These are phyloP conservation scores for Hylaeus volcanicus DNA, from an alignment of 1,140 invertebrate genomes.

Conservation along the genomic window DNA sequence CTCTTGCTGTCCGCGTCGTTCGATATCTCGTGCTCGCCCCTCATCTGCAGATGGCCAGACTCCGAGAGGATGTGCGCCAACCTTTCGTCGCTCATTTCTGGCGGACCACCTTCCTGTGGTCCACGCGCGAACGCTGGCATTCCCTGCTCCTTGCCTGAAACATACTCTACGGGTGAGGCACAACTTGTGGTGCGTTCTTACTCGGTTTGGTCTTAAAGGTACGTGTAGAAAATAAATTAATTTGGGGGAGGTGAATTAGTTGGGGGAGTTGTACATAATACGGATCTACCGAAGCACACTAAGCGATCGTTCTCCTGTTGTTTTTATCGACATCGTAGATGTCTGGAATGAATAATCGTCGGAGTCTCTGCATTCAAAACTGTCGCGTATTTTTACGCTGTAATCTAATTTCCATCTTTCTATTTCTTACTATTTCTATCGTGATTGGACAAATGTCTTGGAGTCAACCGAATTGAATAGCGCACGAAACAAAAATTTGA, in stretches of 20 bases:
- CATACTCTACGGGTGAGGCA: constrained; percentile 81
- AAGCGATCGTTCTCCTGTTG: too few relatives aligned
- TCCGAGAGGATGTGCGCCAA: constrained; percentile 96
- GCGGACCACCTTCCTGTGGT: constrained; percentile 84
- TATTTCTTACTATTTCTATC: too few relatives aligned
- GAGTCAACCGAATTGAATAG: too few relatives aligned
- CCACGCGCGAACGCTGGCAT: constrained; percentile 87
- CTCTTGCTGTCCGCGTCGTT: constrained; percentile 86
- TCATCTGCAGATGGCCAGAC: constrained; percentile 87
- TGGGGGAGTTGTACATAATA: not conserved
- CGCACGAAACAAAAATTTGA: too few relatives aligned
- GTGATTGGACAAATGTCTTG: too few relatives aligned
- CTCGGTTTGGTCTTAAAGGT: constrained; percentile 64
- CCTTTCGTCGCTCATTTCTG: constrained; percentile 94
- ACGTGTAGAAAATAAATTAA: constrained; percentile 18
- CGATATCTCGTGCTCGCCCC: constrained; percentile 77
- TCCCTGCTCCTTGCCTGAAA: constrained; percentile 90
- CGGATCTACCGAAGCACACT: not conserved
- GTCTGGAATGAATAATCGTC: too few relatives aligned
- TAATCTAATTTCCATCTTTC: too few relatives aligned
- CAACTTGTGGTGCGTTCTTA: constrained; percentile 80
- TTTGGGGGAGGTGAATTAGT: not conserved
- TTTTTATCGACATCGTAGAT: too few relatives aligned
- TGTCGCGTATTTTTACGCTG: too few relatives aligned
- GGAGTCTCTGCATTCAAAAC: too few relatives aligned